Percentiles rank a stretch among this genome's conserved stretches.
These are phyloP conservation scores for Brachionus calyciflorus DNA, from an alignment of 1,140 invertebrate genomes.

Conservation along the genomic window DNA sequence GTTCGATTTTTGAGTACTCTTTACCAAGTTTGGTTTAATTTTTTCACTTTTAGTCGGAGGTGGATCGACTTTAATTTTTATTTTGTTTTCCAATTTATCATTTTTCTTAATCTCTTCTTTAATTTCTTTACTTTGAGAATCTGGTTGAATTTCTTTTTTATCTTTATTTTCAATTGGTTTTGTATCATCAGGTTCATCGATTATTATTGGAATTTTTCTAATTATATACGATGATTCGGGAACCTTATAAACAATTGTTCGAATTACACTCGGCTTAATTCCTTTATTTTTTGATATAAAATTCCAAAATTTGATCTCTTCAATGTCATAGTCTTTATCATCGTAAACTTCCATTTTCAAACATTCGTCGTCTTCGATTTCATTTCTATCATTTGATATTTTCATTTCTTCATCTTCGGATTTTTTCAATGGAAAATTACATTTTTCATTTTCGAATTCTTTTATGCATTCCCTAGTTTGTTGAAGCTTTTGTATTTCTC, in stretches of 20 bases:
- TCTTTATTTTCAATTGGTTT: not conserved
- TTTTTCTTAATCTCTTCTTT: not conserved
- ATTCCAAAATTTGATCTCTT: conserved; percentile 46
- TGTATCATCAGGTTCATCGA: not conserved
- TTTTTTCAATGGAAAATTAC: conserved; percentile 11
- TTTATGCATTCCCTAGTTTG: not conserved
- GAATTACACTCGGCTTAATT: conserved; percentile 18
- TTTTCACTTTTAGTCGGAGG: not conserved
- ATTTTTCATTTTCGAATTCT: conserved; percentile 14
- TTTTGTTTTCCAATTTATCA: not conserved
- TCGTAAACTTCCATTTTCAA: conserved; percentile 36
- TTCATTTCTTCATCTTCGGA: not conserved
- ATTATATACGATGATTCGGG: conserved; percentile 17
- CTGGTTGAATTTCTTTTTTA: not conserved
- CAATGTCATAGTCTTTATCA: conserved; percentile 44
- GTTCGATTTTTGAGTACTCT: not conserved
- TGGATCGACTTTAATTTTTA: not conserved
- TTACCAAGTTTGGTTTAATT: not conserved
- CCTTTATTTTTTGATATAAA: conserved; percentile 45
- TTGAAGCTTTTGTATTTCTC: not conserved
- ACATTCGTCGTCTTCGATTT: not conserved
- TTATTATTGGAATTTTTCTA: not conserved
- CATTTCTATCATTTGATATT: not conserved
- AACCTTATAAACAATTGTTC: conserved; percentile 36
- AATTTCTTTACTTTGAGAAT: too few relatives aligned